These are phyloP conservation scores for Oreamnos americanus DNA, from an alignment of 2,113 vertebrate genomes.

Conservation along the genomic window DNA sequence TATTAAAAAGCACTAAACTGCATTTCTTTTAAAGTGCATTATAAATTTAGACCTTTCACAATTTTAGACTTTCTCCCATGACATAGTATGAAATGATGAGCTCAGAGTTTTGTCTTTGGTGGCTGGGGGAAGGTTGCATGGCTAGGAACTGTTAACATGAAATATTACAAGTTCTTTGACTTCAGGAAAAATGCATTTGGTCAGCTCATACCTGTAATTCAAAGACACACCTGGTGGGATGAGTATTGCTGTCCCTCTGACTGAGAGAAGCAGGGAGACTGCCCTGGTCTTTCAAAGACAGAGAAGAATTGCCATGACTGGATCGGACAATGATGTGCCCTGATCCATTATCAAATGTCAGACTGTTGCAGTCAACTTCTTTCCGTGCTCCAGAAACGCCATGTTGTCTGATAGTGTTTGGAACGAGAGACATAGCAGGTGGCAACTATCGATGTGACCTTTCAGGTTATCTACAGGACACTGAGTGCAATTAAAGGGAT, in stretches of 20 bases:
- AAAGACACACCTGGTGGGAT: not conserved
- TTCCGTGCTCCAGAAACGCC: not conserved
- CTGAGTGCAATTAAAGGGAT: conserved; percentile 64
- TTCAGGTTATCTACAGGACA: conserved; percentile 64
- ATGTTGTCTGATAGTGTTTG: conserved; percentile 43
- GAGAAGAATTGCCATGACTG: not conserved
- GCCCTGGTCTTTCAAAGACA: not conserved
- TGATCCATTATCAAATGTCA: conserved; percentile 47
- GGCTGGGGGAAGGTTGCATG: not conserved
- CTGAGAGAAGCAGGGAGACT: not conserved
- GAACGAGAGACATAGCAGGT: conserved; percentile 46
- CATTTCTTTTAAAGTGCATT: conserved; percentile 10
- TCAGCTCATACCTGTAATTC: not conserved
- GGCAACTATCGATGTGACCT: conserved; percentile 64
- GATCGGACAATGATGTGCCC: not conserved
- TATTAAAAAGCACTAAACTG: conserved; percentile 40
- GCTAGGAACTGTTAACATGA: not conserved
- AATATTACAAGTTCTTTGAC: not conserved
- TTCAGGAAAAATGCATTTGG: not conserved
- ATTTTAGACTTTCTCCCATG: not conserved
- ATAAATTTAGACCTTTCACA: not conserved
- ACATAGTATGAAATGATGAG: not conserved
- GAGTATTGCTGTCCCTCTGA: too few relatives aligned
- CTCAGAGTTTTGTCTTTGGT: not conserved
- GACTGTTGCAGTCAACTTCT: not conserved